Evolutionary conservation across 2,113 vertebrate genomes (phyloP).

Genomic region (Paralichthys olivaceus): DNA sequence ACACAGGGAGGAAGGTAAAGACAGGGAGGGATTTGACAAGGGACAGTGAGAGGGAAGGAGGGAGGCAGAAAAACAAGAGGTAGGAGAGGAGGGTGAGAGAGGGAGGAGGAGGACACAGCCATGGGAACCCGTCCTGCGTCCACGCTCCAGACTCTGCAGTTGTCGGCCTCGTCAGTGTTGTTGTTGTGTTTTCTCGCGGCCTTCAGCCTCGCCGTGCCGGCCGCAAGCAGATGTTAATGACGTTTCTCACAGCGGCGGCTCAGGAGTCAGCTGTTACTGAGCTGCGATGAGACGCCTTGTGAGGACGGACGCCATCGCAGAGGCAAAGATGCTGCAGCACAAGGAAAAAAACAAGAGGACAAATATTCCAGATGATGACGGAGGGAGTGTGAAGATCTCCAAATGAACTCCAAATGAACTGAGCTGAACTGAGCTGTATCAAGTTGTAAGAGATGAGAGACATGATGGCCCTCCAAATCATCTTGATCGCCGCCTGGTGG

Average conservation of each 20-base stretch:
- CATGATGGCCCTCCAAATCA: no score
- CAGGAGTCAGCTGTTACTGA: slow-evolving; percentile 24
- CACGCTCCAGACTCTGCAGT: slow-evolving; percentile 45
- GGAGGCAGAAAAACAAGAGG: slow-evolving; percentile 22
- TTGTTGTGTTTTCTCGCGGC: slow-evolving; percentile 67
- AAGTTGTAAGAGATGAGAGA: no score
- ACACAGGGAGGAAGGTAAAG: neutral
- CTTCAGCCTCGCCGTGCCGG: slow-evolving; percentile 46
- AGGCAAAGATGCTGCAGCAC: neutral
- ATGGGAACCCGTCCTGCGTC: slow-evolving; percentile 57
- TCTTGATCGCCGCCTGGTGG: no score
- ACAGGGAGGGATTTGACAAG: slow-evolving; percentile 15
- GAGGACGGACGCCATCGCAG: slow-evolving; percentile 27
- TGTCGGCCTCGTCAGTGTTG: slow-evolving; percentile 43
- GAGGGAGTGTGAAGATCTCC: no score
- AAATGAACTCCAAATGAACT: no score
- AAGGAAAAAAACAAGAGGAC: no score
- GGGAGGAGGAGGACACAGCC: slow-evolving; percentile 15
- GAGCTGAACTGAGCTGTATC: no score
- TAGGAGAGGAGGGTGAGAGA: neutral
- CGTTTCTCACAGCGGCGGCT: slow-evolving; percentile 20
- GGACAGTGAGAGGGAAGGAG: slow-evolving; percentile 19
- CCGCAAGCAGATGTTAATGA: slow-evolving; percentile 59
- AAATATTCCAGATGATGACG: no score
- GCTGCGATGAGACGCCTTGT: slow-evolving; percentile 24